These are phyloP conservation scores for Boulengeromyrus knoepffleri DNA, from an alignment of 2,113 vertebrate genomes.

Conservation along the genomic window DNA sequence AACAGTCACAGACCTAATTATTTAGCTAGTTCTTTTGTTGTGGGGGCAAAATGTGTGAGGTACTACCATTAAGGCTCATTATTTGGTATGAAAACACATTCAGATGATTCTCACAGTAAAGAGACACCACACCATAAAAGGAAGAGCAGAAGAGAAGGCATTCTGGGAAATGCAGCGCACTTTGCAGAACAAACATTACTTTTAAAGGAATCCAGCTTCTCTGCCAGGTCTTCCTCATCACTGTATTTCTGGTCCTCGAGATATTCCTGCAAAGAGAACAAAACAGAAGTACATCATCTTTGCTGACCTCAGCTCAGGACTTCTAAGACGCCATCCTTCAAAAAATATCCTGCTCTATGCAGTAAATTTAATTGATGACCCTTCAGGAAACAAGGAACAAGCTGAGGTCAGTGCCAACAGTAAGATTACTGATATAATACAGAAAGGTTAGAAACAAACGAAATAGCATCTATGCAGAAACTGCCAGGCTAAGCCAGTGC, in stretches of 20 bases:
- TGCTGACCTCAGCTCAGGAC: background rate
- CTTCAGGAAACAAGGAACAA: background rate
- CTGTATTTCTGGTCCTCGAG: constrained; percentile 91
- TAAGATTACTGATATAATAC: background rate
- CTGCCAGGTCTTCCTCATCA: constrained; percentile 81
- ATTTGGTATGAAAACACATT: background rate
- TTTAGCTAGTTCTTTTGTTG: background rate
- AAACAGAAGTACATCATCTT: background rate
- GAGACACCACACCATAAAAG: constrained; percentile 24
- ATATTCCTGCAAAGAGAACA: constrained; percentile 67
- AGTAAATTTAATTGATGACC: background rate
- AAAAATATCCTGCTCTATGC: background rate
- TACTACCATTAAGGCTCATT: background rate
- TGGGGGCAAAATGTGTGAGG: background rate
- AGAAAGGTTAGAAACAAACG: background rate
- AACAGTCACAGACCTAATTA: background rate
- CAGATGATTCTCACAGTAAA: background rate
- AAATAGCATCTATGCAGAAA: background rate
- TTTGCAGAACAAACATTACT: constrained; percentile 62
- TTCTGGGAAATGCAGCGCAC: constrained; percentile 9
- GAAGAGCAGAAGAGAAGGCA: constrained; percentile 5
- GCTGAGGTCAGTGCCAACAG: background rate
- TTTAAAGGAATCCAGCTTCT: constrained; percentile 85
- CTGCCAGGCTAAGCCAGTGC: background rate
- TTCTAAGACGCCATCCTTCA: background rate